Conservation (phyloP, 1,140 invertebrate genomes). For the Drosophila kanapiae region DNA sequence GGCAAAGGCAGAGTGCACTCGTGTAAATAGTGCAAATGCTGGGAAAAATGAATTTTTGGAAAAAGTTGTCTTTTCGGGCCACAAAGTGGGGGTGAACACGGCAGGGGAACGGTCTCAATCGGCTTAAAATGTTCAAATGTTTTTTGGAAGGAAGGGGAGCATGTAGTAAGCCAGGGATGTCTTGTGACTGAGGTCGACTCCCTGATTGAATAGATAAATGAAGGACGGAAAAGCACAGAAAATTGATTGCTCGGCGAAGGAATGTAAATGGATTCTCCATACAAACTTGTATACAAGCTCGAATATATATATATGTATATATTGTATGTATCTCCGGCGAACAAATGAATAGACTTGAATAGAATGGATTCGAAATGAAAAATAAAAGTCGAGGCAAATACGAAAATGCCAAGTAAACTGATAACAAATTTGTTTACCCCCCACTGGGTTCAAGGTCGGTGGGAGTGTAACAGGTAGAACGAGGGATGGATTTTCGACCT, state of each 20-base stretch:
- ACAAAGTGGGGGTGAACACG: not conserved
- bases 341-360: slow-evolving; percentile 44
- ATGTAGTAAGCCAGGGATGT: slow-evolving; percentile 4
- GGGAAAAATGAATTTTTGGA: slow-evolving; percentile 51
- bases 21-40: slow-evolving; percentile 34
- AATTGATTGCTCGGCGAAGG: slow-evolving; percentile 50
- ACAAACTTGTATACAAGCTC: slow-evolving; percentile 20
- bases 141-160: slow-evolving; percentile 5
- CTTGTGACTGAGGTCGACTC: slow-evolving; percentile 60
- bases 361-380: slow-evolving; percentile 30
- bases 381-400: slow-evolving; percentile 13
- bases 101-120: slow-evolving; percentile 8
- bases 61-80: slow-evolving; percentile 25
- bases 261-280: slow-evolving; percentile 43
- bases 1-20: slow-evolving; percentile 15
- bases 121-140: slow-evolving; percentile 42
- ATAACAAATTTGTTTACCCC: slow-evolving; percentile 51
- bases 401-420: slow-evolving; percentile 41
- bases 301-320: not conserved
- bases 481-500: not conserved
- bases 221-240: slow-evolving; percentile 39
- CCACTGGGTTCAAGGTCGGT: slow-evolving; percentile 32
- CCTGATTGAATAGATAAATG: slow-evolving; percentile 70
- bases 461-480: slow-evolving; percentile 22
- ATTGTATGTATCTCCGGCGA: not conserved